Conservation (phyloP, 2,888 invertebrate species). For the Drosophila neoperkinsi region DNA sequence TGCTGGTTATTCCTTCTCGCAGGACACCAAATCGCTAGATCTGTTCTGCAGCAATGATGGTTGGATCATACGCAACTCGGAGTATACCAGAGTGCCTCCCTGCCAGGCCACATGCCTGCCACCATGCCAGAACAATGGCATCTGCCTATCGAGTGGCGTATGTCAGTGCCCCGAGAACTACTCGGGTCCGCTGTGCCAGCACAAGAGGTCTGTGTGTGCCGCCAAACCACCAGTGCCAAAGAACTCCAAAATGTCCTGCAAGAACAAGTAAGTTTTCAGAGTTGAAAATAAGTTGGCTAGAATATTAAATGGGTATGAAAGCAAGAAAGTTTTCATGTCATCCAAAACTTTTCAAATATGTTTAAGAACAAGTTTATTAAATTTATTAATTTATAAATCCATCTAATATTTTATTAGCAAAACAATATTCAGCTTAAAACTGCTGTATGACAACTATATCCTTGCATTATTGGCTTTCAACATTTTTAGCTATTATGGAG, state of each 20-base stretch:
- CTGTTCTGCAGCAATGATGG: slow-evolving; percentile 78
- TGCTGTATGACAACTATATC: background rate
- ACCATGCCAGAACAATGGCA: slow-evolving; percentile 92
- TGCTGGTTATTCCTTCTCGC: slow-evolving; percentile 74
- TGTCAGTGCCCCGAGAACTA: slow-evolving; percentile 91
- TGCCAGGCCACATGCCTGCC: slow-evolving; percentile 91
- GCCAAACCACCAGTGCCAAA: slow-evolving; percentile 88
- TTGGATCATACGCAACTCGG: slow-evolving; percentile 82
- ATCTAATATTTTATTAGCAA: background rate
- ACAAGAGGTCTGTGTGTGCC: slow-evolving; percentile 90
- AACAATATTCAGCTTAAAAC: background rate
- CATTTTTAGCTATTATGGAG: background rate
- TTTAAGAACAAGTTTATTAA: background rate
- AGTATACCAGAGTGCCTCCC: slow-evolving; percentile 86
- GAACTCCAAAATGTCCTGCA: slow-evolving; percentile 88
- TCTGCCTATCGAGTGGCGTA: slow-evolving; percentile 90
- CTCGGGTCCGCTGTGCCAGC: slow-evolving; percentile 91
- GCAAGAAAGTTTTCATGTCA: background rate
- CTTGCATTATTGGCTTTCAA: background rate
- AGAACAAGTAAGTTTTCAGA: slow-evolving; percentile 87
- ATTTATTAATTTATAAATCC: background rate
- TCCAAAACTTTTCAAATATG: background rate
- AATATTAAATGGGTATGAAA: background rate
- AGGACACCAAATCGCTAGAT: slow-evolving; percentile 64
- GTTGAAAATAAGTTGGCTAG: background rate